Evolutionary conservation across 2,113 vertebrate species (phyloP).

Genomic region (Cacatua alba): DNA sequence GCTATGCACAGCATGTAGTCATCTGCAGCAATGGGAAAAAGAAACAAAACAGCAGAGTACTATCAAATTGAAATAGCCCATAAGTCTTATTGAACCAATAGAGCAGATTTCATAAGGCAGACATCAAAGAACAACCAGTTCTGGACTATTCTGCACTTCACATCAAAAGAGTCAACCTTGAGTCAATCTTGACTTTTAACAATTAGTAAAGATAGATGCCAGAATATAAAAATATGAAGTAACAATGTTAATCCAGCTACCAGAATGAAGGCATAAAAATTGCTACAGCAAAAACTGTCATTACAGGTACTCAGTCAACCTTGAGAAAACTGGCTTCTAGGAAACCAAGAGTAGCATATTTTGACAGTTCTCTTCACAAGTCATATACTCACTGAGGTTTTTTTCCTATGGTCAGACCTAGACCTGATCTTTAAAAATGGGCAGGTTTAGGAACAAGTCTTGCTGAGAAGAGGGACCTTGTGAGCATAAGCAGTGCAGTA

Average conservation of each 20-base stretch:
- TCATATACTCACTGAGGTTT: background rate
- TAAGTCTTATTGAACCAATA: background rate
- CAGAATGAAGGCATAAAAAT: background rate
- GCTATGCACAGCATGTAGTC: background rate
- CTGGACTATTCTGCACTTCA: background rate
- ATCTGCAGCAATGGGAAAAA: background rate
- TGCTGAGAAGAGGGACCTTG: accelerated
- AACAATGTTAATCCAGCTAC: background rate
- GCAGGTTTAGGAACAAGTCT: background rate
- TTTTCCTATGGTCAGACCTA: background rate
- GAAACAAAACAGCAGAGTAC: background rate
- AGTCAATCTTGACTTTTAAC: background rate
- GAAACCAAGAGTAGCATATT: background rate
- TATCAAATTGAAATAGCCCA: background rate
- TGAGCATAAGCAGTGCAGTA: background rate
- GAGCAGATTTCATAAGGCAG: background rate
- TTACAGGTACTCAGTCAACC: background rate
- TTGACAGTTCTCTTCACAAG: background rate
- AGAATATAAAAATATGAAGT: background rate
- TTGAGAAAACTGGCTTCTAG: background rate
- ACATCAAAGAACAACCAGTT: background rate
- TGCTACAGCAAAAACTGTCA: background rate
- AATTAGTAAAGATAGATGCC: background rate
- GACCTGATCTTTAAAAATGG: background rate
- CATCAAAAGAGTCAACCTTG: background rate